Percentiles rank a stretch among this genome's conserved stretches.
Conservation (phyloP, 2,113 vertebrate species). For the Urocynchramus pylzowi region DNA sequence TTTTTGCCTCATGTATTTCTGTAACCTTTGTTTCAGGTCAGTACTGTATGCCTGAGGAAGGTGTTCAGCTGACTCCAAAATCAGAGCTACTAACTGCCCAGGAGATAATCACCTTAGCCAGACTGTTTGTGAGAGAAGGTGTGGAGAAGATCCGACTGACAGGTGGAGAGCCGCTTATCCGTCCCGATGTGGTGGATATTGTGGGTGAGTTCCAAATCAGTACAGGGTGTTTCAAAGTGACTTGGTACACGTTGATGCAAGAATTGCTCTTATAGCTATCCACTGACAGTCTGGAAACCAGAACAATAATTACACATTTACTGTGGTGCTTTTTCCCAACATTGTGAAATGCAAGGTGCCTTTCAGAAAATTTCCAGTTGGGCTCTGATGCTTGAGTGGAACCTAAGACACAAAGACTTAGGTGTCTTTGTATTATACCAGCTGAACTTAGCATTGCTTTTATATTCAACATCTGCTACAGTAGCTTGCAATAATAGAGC, state of each 20-base stretch:
- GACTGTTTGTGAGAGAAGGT: constrained; percentile 91
- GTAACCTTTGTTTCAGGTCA: constrained; percentile 77
- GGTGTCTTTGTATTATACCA: background rate
- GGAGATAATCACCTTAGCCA: constrained; percentile 86
- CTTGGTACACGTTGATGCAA: background rate
- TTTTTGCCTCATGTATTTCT: background rate
- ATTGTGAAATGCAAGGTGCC: background rate
- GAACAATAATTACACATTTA: background rate
- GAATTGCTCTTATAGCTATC: background rate
- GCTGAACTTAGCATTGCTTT: background rate
- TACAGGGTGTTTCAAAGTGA: background rate
- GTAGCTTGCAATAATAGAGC: background rate
- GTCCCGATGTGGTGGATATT: constrained; percentile 88
- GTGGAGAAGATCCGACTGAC: constrained; percentile 95
- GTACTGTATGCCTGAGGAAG: constrained; percentile 98
- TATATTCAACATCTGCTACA: background rate
- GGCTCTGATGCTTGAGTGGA: background rate
- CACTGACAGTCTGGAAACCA: background rate
- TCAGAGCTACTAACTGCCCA: constrained; percentile 82
- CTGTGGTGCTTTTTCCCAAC: background rate
- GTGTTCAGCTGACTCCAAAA: constrained; percentile 87
- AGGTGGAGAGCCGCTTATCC: constrained; percentile 93
- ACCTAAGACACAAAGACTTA: too few relatives aligned
- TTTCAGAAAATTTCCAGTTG: background rate
- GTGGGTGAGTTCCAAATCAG: constrained; percentile 77